Base-by-base conservation (phyloP, 2,888 invertebrate genomes). In the Sesia bembeciformis region DNA sequence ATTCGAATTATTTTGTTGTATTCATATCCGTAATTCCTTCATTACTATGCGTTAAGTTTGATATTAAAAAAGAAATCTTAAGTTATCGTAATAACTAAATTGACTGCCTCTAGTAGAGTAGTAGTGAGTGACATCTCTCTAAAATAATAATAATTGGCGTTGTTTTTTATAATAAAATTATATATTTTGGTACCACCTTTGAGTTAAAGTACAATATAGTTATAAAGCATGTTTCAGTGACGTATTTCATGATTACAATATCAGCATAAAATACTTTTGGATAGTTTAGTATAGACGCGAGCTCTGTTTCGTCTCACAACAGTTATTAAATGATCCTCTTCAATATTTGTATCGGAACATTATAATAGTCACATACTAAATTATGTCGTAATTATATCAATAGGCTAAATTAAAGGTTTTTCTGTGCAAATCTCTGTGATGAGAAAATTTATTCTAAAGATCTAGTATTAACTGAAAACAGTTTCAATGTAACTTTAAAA, bases 161-260 rank as follows among this genome's bases (percentile, higher is more conserved):
- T 82, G 72, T 76, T 77, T 78, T 70, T 72, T 64, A 72, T 65
- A 67, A 70, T 74, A 70, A 74, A 76, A 77, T 62, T 72, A 84
- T 84, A 84, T 85, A 82, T 83, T 84, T 85, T 77, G 84, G 84
- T 86, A 86, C 86, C 86, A 86, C 86, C 87, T 87, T 87, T 88
- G 81, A 82, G 81, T 87, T 86, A 86, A 86, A 88, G 88, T 88
- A 87, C 88, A 88, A 88, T 76, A 77, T 87, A 87, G 86, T 78
- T 85, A 74, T 80, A 75, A 74, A 78, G 72, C 74, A 78, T 79
- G 78, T 81, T 81, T 81, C 84, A 81, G 81, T 81, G 78, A 79
- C 78, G 76, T 82, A 80, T 80, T 76, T 78, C 79, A 72, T 72
- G 71, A 69, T 81, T 40, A 81, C 74, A 67, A 81, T 84, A 84